Conservation (phyloP, 2,888 invertebrate species). For the Diloba caeruleocephala region DNA sequence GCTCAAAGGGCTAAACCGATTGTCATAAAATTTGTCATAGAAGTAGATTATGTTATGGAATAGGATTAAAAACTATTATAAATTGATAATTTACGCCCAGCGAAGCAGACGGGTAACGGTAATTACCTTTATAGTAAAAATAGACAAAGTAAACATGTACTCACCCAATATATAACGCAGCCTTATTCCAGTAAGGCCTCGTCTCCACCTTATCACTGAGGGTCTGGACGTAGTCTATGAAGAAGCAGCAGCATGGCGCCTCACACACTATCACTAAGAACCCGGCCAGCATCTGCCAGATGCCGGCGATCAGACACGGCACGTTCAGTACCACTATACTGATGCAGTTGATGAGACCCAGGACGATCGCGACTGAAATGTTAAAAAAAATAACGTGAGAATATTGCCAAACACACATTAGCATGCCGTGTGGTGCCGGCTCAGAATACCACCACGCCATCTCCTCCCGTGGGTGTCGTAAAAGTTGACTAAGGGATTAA, state of each 20-base stretch:
- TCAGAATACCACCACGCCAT: too few species aligned
- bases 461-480: too few species aligned
- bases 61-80: too few species aligned
- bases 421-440: too few species aligned
- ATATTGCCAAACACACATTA: too few species aligned
- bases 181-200: slow-evolving; percentile 97
- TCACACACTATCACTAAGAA: slow-evolving; percentile 96
- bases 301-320: slow-evolving; percentile 92
- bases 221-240: slow-evolving; percentile 97
- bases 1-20: too few species aligned
- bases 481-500: too few species aligned
- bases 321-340: slow-evolving; percentile 90
- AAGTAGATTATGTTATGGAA: too few species aligned
- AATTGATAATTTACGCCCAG: too few species aligned
- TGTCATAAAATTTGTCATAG: too few species aligned
- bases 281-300: slow-evolving; percentile 96
- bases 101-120: too few species aligned
- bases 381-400: not conserved
- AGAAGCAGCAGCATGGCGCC: slow-evolving; percentile 99
- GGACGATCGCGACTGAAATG: slow-evolving; percentile 94
- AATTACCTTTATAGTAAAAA: too few species aligned
- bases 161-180: slow-evolving; percentile 95
- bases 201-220: slow-evolving; percentile 95
- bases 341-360: slow-evolving; percentile 93
- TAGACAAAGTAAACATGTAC: slow-evolving; percentile 72